These are phyloP conservation scores for Charanyca ferruginea DNA, from an alignment of 2,888 invertebrate species.

Conservation along the genomic window DNA sequence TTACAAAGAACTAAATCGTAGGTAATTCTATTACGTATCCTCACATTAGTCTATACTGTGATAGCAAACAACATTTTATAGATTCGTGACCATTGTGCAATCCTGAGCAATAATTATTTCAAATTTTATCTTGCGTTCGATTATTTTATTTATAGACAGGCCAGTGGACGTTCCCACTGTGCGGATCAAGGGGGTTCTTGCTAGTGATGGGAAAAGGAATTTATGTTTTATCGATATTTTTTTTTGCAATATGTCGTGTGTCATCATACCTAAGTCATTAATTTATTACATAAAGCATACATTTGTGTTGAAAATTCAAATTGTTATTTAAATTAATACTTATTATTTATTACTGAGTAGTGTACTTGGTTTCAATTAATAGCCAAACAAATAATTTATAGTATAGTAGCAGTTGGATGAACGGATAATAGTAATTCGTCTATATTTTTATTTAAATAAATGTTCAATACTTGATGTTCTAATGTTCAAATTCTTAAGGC, in stretches of 20 bases:
- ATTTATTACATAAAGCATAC: too few relatives aligned
- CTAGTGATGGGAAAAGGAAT: slow-evolving; percentile 60
- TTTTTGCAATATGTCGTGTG: slow-evolving; percentile 6
- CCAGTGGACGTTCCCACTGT: slow-evolving; percentile 78
- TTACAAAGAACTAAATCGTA: neutral
- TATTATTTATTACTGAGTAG: too few relatives aligned
- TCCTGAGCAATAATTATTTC: slow-evolving; percentile 80
- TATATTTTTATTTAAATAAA: too few relatives aligned
- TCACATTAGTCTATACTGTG: slow-evolving; percentile 22
- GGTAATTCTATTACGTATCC: neutral
- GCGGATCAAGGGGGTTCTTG: slow-evolving; percentile 62
- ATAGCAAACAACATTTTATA: slow-evolving; percentile 20
- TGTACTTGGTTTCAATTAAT: too few relatives aligned
- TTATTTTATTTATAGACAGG: slow-evolving; percentile 83
- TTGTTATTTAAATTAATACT: too few relatives aligned
- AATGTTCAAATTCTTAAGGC: too few relatives aligned
- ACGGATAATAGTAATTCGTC: too few relatives aligned
- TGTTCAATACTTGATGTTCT: too few relatives aligned
- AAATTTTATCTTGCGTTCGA: slow-evolving; percentile 81
- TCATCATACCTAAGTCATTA: too few relatives aligned
- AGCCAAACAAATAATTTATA: too few relatives aligned
- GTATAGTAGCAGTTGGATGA: too few relatives aligned
- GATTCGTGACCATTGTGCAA: slow-evolving; percentile 54
- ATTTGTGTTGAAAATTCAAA: too few relatives aligned
- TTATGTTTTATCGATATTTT: slow-evolving; percentile 35